These are phyloP conservation scores for Microcebus griseorufus DNA, from an alignment of 2,113 vertebrate species.

Conservation along the genomic window DNA sequence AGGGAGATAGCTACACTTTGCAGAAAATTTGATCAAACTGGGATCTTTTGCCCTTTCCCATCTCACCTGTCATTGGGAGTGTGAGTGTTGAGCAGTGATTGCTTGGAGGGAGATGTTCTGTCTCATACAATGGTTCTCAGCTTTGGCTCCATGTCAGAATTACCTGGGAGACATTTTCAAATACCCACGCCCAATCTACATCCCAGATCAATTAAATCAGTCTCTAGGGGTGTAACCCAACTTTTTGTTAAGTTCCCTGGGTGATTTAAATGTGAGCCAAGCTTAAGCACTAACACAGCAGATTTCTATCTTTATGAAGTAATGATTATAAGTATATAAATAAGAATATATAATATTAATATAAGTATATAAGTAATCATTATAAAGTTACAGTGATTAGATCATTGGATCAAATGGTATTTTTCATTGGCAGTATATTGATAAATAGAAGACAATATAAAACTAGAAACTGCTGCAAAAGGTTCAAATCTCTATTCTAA, in stretches of 20 bases:
- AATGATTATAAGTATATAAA: too few relatives aligned
- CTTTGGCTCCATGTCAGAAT: not conserved
- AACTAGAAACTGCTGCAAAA: not conserved
- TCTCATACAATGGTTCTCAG: not conserved
- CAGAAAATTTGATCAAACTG: not conserved
- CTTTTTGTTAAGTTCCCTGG: not conserved
- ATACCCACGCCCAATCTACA: not conserved
- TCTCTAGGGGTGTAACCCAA: not conserved
- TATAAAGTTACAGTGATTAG: not conserved
- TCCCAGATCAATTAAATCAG: not conserved
- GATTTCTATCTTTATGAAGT: not conserved
- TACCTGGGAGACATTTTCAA: constrained; percentile 5
- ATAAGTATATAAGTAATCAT: too few relatives aligned
- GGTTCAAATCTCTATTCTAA: not conserved
- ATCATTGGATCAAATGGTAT: not conserved
- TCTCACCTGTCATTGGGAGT: not conserved
- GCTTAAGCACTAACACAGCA: not conserved
- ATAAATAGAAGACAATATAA: not conserved
- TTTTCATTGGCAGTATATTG: not conserved
- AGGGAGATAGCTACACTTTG: not conserved
- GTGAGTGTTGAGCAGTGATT: not conserved
- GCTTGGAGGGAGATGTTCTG: not conserved
- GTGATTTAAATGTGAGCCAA: not conserved
- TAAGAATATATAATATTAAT: too few relatives aligned
- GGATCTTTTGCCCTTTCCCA: not conserved